Conservation (phyloP, 2,113 vertebrate genomes). For the Neomonachus schauinslandi region DNA sequence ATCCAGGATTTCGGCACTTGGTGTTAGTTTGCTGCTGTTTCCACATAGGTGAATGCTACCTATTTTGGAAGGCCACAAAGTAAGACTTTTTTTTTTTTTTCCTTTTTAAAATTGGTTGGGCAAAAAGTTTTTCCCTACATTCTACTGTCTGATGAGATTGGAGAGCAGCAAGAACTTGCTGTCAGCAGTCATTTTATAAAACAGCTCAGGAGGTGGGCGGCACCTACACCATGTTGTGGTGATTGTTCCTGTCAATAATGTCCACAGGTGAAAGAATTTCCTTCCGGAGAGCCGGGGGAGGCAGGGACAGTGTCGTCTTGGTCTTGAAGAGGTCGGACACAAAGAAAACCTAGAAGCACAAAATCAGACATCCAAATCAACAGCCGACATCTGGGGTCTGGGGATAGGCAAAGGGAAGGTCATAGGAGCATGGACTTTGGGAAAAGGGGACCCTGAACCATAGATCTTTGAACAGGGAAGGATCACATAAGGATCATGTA, state of each 20-base stretch:
- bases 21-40: conserved; percentile 80
- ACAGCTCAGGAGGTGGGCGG: neutral
- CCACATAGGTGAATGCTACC: conserved; percentile 83
- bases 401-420: neutral
- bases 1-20: conserved; percentile 84
- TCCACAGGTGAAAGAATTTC: conserved; percentile 96
- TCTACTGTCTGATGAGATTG: conserved; percentile 99
- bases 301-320: conserved; percentile 88
- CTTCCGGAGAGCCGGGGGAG: conserved; percentile 94
- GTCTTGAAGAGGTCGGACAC: conserved; percentile 98
- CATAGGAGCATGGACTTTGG: neutral
- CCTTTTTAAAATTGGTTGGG: conserved; percentile 80
- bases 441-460: neutral
- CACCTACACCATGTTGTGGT: conserved; percentile 95
- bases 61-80: conserved; percentile 88
- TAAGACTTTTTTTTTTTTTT: conserved; percentile 83
- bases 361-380: conserved; percentile 55
- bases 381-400: neutral
- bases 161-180: conserved; percentile 92
- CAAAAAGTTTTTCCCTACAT: conserved; percentile 97
- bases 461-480: neutral
- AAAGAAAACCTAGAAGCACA: conserved; percentile 92
- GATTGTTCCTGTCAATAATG: conserved; percentile 98
- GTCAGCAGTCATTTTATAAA: conserved; percentile 89
- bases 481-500: accelerated